Conservation (phyloP, 2,888 invertebrate species). For the Drosophila nr. perissopoda region DNA sequence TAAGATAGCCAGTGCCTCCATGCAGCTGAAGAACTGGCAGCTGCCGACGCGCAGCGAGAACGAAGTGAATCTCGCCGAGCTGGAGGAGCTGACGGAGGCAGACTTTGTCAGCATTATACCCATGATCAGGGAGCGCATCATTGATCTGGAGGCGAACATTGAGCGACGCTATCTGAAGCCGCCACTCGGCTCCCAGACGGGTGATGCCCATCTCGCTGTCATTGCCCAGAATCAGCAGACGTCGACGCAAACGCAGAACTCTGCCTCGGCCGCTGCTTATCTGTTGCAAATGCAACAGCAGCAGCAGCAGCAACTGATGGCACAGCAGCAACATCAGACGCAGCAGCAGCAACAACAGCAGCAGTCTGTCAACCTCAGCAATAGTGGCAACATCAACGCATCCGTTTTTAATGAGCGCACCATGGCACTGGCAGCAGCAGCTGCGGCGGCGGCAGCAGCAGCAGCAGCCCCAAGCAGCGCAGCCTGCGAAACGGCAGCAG, state of each 20-base stretch:
- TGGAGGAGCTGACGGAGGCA: slow-evolving; percentile 84
- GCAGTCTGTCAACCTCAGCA: slow-evolving; percentile 65
- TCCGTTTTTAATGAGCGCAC: slow-evolving; percentile 80
- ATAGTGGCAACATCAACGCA: slow-evolving; percentile 65
- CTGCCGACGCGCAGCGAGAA: slow-evolving; percentile 87
- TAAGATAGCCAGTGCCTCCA: slow-evolving; percentile 93
- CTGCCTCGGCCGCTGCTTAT: slow-evolving; percentile 84
- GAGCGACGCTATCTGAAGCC: slow-evolving; percentile 97
- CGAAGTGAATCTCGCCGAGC: slow-evolving; percentile 86
- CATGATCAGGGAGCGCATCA: slow-evolving; percentile 88
- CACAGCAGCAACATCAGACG: slow-evolving; percentile 76
- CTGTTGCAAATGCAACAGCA: slow-evolving; percentile 81
- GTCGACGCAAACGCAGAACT: slow-evolving; percentile 83
- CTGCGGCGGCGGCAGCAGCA: slow-evolving; percentile 54
- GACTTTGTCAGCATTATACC: slow-evolving; percentile 87
- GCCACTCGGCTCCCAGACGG: slow-evolving; percentile 89
- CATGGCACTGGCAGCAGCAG: slow-evolving; percentile 81
- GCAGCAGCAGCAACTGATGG: slow-evolving; percentile 69
- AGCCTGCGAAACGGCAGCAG: slow-evolving; percentile 34
- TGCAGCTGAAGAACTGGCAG: slow-evolving; percentile 96
- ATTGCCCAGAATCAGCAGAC: slow-evolving; percentile 86
- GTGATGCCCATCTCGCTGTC: slow-evolving; percentile 88
- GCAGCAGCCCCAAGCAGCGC: slow-evolving; percentile 41
- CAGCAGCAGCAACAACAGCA: slow-evolving; percentile 69
- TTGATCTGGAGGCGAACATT: slow-evolving; percentile 94